Conservation (phyloP, 1,140 invertebrate species). For the Ceratosolen fusciceps region DNA sequence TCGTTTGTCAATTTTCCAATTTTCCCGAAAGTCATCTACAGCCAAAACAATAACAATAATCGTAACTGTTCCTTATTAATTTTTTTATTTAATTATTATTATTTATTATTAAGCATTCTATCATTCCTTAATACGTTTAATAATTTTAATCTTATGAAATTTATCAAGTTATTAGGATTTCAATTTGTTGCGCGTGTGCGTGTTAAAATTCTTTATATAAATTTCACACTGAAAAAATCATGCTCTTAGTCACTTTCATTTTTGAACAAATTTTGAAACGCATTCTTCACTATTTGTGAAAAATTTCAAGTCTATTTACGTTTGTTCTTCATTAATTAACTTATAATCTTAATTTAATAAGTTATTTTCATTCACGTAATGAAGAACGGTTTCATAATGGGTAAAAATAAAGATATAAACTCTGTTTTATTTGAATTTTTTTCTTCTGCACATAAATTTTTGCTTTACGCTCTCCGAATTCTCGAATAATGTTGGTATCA, state of each 20-base stretch:
- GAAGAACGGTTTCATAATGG: constrained; percentile 15
- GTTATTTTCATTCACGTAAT: constrained; percentile 14
- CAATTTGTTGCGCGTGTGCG: background rate
- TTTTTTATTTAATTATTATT: constrained; percentile 29
- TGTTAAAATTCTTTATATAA: background rate
- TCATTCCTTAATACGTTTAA: constrained; percentile 5
- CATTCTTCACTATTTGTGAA: constrained; percentile 13
- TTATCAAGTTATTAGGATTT: constrained; percentile 5
- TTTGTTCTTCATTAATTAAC: background rate
- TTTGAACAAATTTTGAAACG: constrained; percentile 19
- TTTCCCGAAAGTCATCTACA: constrained; percentile 6
- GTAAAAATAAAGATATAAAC: constrained; percentile 27
- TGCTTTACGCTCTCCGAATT: constrained; percentile 13
- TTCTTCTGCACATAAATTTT: constrained; percentile 3
- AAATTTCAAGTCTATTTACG: constrained; percentile 1
- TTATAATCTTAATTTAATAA: constrained; percentile 4
- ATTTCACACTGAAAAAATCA: constrained; percentile 2
- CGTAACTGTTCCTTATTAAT: no score
- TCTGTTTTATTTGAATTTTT: constrained; percentile 29
- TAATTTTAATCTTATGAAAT: background rate
- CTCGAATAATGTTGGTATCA: constrained; percentile 6
- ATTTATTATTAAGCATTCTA: constrained; percentile 24
- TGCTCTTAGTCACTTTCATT: constrained; percentile 34
- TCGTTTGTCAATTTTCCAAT: background rate
- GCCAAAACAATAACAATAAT: no score